These are phyloP conservation scores for Pachymerium ferrugineum DNA, from an alignment of 2,888 invertebrate genomes.

Conservation along the genomic window DNA sequence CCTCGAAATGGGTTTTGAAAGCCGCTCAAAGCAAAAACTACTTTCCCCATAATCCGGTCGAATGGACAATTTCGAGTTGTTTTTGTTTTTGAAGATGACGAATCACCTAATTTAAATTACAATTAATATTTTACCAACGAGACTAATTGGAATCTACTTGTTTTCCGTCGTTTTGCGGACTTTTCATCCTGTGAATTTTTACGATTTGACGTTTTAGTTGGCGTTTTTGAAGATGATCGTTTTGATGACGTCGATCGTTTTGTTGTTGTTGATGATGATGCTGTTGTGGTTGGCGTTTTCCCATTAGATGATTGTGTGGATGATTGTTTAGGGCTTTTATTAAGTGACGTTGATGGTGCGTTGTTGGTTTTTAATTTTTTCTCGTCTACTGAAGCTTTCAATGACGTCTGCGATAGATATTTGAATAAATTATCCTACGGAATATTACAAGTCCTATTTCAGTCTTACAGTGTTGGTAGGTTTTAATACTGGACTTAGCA, in stretches of 20 bases:
- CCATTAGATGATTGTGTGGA: background rate
- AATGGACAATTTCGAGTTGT: constrained; percentile 50
- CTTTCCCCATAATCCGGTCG: constrained; percentile 58
- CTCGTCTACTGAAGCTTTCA: too few relatives aligned
- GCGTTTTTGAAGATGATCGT: too few relatives aligned
- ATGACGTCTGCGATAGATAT: too few relatives aligned
- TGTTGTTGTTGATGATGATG: too few relatives aligned
- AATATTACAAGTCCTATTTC: background rate
- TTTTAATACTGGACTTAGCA: background rate
- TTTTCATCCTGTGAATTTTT: too few relatives aligned
- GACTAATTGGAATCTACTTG: too few relatives aligned
- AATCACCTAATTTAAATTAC: background rate
- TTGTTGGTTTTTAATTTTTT: background rate
- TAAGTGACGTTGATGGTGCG: background rate
- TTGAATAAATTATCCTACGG: background rate
- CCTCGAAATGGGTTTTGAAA: constrained; percentile 74
- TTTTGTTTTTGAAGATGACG: background rate
- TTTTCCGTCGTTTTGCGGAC: too few relatives aligned
- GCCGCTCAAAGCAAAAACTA: constrained; percentile 76
- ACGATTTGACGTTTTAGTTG: too few relatives aligned
- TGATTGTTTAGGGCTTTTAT: background rate
- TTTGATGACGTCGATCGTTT: too few relatives aligned
- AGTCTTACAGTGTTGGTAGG: background rate
- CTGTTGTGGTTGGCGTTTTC: background rate
- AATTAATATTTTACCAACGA: too few relatives aligned